A percentile compares a stretch with the other conserved stretches of the same genome.
Evolutionary conservation across 2,113 vertebrate species (phyloP).

Genomic region (Gymnogyps californianus): DNA sequence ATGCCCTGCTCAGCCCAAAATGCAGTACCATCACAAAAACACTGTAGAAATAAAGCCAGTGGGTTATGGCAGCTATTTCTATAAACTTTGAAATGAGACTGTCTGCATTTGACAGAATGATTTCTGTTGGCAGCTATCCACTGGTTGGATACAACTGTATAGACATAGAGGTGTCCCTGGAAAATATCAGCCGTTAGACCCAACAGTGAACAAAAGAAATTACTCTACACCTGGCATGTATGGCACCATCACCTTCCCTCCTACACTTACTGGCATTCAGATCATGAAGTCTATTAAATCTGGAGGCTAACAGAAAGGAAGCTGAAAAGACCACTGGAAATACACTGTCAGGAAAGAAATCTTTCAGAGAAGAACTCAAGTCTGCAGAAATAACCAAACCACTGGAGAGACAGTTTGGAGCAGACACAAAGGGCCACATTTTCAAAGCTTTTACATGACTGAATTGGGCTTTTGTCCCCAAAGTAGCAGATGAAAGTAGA

Average conservation of each 20-base stretch:
- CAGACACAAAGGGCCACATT: constrained; percentile 33
- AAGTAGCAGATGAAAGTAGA: constrained; percentile 25
- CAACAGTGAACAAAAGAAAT: constrained; percentile 40
- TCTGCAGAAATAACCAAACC: constrained; percentile 45
- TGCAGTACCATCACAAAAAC: background rate
- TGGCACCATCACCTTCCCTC: constrained; percentile 11
- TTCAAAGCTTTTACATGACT: constrained; percentile 16
- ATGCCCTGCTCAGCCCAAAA: background rate
- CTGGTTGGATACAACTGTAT: background rate
- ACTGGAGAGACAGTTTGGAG: constrained; percentile 23
- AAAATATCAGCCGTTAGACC: constrained; percentile 28
- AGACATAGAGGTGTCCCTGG: constrained; percentile 22
- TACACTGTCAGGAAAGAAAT: constrained; percentile 21
- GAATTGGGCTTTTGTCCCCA: background rate
- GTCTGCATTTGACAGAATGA: background rate
- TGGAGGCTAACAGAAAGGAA: constrained; percentile 26
- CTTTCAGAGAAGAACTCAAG: constrained; percentile 20
- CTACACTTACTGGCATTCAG: constrained; percentile 13
- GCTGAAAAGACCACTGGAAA: constrained; percentile 39
- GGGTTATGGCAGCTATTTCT: constrained; percentile 12
- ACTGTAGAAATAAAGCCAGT: background rate
- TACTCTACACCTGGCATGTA: constrained; percentile 11
- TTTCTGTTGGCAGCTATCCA: constrained; percentile 38
- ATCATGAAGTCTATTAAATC: background rate
- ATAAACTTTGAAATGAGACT: constrained; percentile 1